Evolutionary conservation across 2,797 vertebrate genomes (phyloP).

Genomic region (Microctenopoma stevenorrisi): DNA sequence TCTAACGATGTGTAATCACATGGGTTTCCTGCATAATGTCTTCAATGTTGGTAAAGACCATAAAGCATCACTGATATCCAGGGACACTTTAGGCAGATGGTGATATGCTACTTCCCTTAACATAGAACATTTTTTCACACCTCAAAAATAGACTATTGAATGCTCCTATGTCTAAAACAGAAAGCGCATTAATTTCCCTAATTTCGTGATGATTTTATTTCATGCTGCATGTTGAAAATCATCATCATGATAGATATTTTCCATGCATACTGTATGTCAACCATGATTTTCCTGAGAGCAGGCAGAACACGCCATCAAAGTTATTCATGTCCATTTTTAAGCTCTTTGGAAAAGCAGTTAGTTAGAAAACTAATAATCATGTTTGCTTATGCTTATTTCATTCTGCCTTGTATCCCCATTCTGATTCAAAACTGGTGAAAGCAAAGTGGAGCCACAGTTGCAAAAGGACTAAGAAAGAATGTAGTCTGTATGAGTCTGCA

Average conservation of each 20-base stretch:
- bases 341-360: slow-evolving; percentile 55
- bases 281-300: slow-evolving; percentile 43
- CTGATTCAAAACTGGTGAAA: slow-evolving; percentile 66
- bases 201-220: slow-evolving; percentile 62
- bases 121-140: slow-evolving; percentile 56
- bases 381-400: slow-evolving; percentile 76
- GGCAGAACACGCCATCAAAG: slow-evolving; percentile 54
- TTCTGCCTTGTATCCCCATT: slow-evolving; percentile 51
- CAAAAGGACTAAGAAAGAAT: slow-evolving; percentile 50
- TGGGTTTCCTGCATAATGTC: slow-evolving; percentile 75
- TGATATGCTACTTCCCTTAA: slow-evolving; percentile 67
- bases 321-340: slow-evolving; percentile 71
- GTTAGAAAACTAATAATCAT: slow-evolving; percentile 72
- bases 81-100: slow-evolving; percentile 76
- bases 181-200: slow-evolving; percentile 56
- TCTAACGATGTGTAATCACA: slow-evolving; percentile 81
- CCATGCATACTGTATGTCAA: slow-evolving; percentile 37
- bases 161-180: slow-evolving; percentile 47
- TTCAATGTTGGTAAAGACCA: slow-evolving; percentile 63
- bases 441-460: slow-evolving; percentile 46
- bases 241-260: slow-evolving; percentile 63
- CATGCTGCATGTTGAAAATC: slow-evolving; percentile 34
- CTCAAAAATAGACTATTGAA: slow-evolving; percentile 59
- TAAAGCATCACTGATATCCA: slow-evolving; percentile 65
- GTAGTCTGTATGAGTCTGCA: slow-evolving; percentile 44